These are phyloP conservation scores for Dryadula phaetusa DNA, from an alignment of 2,888 invertebrate species.

Conservation along the genomic window DNA sequence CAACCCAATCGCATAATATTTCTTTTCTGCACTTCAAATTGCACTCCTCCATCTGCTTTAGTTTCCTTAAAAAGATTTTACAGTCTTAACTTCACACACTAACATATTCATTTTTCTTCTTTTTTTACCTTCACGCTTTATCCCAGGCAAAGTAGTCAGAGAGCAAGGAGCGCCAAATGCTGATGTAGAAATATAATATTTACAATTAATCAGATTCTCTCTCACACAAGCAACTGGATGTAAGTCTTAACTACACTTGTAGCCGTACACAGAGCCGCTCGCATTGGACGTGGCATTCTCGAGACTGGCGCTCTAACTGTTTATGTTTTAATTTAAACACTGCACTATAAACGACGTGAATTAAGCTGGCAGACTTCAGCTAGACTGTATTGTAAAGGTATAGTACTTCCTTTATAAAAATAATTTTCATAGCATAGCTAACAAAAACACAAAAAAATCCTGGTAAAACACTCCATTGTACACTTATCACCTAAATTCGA, in stretches of 20 bases:
- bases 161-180: no score
- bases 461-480: no score
- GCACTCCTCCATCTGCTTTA: no score
- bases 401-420: no score
- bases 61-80: no score
- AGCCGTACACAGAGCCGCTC: slow-evolving; percentile 15
- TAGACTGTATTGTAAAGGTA: slow-evolving; percentile 5
- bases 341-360: slow-evolving; percentile 26
- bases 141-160: neutral
- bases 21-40: no score
- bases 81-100: no score
- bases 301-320: slow-evolving; percentile 17
- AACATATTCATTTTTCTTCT: no score
- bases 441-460: no score
- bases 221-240: neutral
- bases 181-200: neutral
- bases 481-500: no score
- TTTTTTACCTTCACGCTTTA: neutral
- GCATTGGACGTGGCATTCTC: slow-evolving; percentile 27
- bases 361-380: slow-evolving; percentile 21
- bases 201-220: neutral
- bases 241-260: slow-evolving; percentile 12
- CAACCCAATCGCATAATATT: no score
- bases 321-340: slow-evolving; percentile 38
- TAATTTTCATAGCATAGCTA: no score